These are phyloP conservation scores for Dolichotis patagonum DNA, from an alignment of 2,113 vertebrate species.

Conservation along the genomic window DNA sequence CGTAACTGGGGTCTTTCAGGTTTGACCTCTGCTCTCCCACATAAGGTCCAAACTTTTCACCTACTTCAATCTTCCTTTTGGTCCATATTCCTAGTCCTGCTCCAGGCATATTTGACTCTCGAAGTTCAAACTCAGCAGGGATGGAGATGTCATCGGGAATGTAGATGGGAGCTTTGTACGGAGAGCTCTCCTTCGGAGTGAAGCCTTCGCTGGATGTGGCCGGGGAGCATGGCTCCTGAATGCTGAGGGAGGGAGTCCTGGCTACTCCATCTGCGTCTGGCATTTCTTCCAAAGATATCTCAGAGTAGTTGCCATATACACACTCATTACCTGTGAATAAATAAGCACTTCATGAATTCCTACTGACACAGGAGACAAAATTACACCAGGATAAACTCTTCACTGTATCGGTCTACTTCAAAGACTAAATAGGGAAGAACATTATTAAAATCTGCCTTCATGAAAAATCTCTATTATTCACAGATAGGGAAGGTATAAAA, in stretches of 20 bases:
- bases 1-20: slow-evolving; percentile 89
- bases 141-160: slow-evolving; percentile 91
- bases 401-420: background rate
- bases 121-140: slow-evolving; percentile 95
- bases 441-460: slow-evolving; percentile 2
- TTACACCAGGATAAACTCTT: background rate
- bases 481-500: background rate
- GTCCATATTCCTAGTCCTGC: slow-evolving; percentile 95
- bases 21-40: slow-evolving; percentile 89
- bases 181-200: slow-evolving; percentile 90
- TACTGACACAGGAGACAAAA: background rate
- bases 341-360: slow-evolving; percentile 68
- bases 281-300: slow-evolving; percentile 89
- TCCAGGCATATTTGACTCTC: slow-evolving; percentile 91
- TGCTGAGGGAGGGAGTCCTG: slow-evolving; percentile 75
- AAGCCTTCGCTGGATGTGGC: slow-evolving; percentile 90
- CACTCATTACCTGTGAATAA: slow-evolving; percentile 91
- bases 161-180: slow-evolving; percentile 91
- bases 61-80: slow-evolving; percentile 92
- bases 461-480: slow-evolving; percentile 44
- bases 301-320: slow-evolving; percentile 90
- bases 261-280: slow-evolving; percentile 89
- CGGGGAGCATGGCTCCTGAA: slow-evolving; percentile 91
- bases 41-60: slow-evolving; percentile 96
- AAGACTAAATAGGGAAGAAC: background rate